Evolutionary conservation across 2,888 invertebrate species (phyloP), one percentile per base, ranked within the genome.

Genomic region (Minunthozetes semirufus): DNA sequence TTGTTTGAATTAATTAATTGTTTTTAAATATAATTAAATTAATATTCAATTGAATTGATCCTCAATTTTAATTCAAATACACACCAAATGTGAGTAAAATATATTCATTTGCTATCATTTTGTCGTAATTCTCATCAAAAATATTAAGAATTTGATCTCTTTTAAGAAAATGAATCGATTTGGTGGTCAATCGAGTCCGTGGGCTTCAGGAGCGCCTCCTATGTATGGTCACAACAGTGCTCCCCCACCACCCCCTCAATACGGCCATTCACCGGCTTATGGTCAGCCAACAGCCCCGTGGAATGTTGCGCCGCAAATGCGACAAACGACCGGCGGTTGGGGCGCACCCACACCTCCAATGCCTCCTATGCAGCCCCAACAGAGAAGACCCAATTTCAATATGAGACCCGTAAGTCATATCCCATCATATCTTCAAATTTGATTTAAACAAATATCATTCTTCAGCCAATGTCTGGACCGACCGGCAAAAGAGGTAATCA

Each of bases 161-260:
- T 42, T 42, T 13, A 9, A 50, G 38, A 42, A 22, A 72, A 59
- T 53, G 59, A 72, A 33, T 50, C 56, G 72, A 19, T 72, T 27
- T 53, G 56, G 59, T 1, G 56, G 59, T 38, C 53, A 72, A n/a
- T 53, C 72, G 29, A 72, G 72, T 42, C 72, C 72, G 19, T 72
- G 72, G 72, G 56, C 72, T 11, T 72, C 72, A n/a, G 72, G 72
- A 27, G 72, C 74, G 9, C 74, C 74, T 1, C 70, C 74, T 11
- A 72, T 29, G 29, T 50, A 70, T 15, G 73, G 73, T 29, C 46
- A 66, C 19, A 72, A 72, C 50, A 63, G 38, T 22, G 73, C 53
- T 13, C 74, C 74, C 50, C 50, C 73, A 29, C 33, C 33, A 73
- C 74, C 50, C 13, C 74, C 68, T n/a, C 72, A 72, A 11, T 53